Evolutionary conservation across 1,140 invertebrate genomes (phyloP).

Genomic region (Plodia interpunctella): DNA sequence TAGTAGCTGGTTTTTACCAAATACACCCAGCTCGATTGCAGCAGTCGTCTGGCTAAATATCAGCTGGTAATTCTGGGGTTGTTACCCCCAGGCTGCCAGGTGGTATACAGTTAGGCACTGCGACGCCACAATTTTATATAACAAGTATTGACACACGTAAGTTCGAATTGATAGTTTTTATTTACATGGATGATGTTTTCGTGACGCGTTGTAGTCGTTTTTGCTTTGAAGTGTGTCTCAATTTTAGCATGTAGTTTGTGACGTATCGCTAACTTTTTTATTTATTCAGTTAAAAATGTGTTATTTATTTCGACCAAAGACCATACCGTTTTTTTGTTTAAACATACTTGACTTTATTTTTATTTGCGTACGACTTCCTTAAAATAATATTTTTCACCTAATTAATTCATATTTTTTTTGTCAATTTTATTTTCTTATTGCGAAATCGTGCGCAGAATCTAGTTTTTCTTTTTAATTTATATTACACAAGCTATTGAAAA

Average conservation of each 20-base stretch:
- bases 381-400: no score
- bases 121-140: constrained; percentile 21
- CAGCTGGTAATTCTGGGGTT: constrained; percentile 97
- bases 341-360: no score
- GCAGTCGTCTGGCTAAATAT: constrained; percentile 85
- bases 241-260: constrained; percentile 17
- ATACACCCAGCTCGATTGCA: not conserved
- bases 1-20: constrained; percentile 1
- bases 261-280: not conserved
- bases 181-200: constrained; percentile 39
- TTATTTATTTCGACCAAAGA: not conserved
- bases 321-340: no score
- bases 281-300: not conserved
- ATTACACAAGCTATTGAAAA: not conserved
- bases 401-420: no score
- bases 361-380: no score
- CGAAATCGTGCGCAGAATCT: not conserved
- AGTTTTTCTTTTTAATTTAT: not conserved
- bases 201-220: constrained; percentile 23
- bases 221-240: constrained; percentile 34
- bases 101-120: constrained; percentile 81
- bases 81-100: constrained; percentile 86
- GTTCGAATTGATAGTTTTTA: constrained; percentile 23
- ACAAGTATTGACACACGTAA: constrained; percentile 33
- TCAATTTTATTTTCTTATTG: not conserved